Base-by-base conservation (phyloP, 2,113 vertebrate species). In the Chlamydotis undulata region DNA sequence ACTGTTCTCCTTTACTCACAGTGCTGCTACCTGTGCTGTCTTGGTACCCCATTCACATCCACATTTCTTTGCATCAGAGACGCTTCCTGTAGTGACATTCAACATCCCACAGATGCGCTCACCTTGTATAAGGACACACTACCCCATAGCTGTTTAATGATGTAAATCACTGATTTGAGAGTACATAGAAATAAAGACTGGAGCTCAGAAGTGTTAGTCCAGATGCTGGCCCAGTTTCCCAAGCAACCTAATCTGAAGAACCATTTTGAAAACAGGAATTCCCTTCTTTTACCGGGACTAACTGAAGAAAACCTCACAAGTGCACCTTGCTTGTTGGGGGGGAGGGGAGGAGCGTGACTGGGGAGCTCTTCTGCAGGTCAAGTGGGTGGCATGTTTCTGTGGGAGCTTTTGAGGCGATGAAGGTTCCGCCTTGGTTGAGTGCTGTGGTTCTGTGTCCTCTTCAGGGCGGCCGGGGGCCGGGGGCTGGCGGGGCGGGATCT, bases 291-390 rank as follows among this genome's bases (percentile, higher is more conserved):
- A 24, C 53, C 25, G 22, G 43, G 15, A 12, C 24, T 47, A 28
- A 47, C 15, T 14, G 50, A 63, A 68, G 55, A 68, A 82, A 89
- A 78, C 43, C 15, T 63, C 14, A 19, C 4, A 28, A 12, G 0
- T 16, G 22, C 29, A 24, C 29, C 49, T 69, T 75, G 22, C 43
- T 78, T 0, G 1, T 22, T 63, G 35, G 26, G 14, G 4, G 5
- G 0, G 41, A 13, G 16, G 16, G 3, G 17, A 14, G 28, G 14
- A 3, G 5, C 0, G 3, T 28, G 31, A n/a, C 45, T 12, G 17
- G 28, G 24, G 26, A 75, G 14, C 31, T n/a, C 19, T 47, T 68
- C 25, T 21, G 19, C 25, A 4, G 0, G 1, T 43, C 26, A 26
- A 3, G 43, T 8, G 5, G 39, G 47, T 64, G 39, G 39, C 10